phyloP scores from a whole-genome alignment of 2,113 vertebrate genomes.

The Rattus norvegicus region DNA sequence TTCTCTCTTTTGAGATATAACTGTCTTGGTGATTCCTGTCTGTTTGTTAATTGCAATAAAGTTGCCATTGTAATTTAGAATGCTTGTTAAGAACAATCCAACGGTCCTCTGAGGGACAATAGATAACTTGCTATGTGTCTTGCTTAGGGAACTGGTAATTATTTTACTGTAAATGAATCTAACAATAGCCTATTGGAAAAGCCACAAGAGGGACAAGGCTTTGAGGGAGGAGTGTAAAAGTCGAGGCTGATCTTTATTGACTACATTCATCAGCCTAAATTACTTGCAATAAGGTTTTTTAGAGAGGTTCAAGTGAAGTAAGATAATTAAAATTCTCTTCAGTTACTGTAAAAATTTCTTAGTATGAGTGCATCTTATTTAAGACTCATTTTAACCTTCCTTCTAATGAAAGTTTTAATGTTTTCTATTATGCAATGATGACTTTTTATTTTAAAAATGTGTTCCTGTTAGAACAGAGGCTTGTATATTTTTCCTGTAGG shows the following conservation, averaged over 20 bases:
- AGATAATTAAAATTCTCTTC: conserved; percentile 74
- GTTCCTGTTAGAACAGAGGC: neutral
- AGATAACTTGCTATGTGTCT: conserved; percentile 80
- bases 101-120: conserved; percentile 68
- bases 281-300: conserved; percentile 71
- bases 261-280: conserved; percentile 68
- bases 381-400: conserved; percentile 59
- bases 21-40: conserved; percentile 71
- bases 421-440: conserved; percentile 51
- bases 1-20: conserved; percentile 71
- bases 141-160: conserved; percentile 81
- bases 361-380: conserved; percentile 53
- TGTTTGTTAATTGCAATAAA: conserved; percentile 80
- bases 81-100: conserved; percentile 77
- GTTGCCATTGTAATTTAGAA: conserved; percentile 79
- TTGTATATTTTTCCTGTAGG: conserved; percentile 40
- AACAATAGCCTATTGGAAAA: conserved; percentile 73
- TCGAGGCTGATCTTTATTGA: conserved; percentile 65
- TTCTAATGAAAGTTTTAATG: conserved; percentile 67
- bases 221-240: conserved; percentile 66
- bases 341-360: conserved; percentile 58
- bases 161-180: conserved; percentile 81
- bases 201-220: conserved; percentile 57
- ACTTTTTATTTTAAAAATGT: conserved; percentile 54
- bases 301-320: conserved; percentile 64